Evolutionary conservation across 2,888 invertebrate genomes (phyloP), one percentile per base, ranked within the genome.

Genomic region (Hirtodrosophila trivittata): DNA sequence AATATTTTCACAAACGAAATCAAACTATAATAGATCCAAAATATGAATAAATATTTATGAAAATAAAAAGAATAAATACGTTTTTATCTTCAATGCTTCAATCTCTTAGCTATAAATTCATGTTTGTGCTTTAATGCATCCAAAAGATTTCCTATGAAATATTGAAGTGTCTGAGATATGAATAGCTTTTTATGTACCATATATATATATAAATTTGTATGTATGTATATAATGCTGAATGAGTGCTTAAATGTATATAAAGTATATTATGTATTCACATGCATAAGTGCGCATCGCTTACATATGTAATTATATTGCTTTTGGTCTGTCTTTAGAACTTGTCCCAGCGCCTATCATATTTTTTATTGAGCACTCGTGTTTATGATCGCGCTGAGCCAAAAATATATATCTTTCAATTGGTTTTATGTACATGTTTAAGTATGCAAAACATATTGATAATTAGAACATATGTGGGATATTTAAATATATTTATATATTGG

Each of bases 311-410:
- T 42, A 47, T 62, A 55, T 73, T 76, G 68, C 77, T 51, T 54
- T 58, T 63, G 45, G 51, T 62, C 46, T 50, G 63, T 68, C 45
- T 58, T 69, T 46, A 47, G 38, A 58, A 35, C 18, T 43, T 50
- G 8, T 25, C 16, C 43, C 50, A 30, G 49, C 56, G 16, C 38
- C 25, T 58, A 39, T 63, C 54, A 73, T 52, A 52, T 45, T 33
- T 30, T 46, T 30, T 49, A 14, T 68, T 73, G 74, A 71, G 74
- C 74, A 71, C 62, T 35, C n/a, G 43, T 33, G 54, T 49, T 57
- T 62, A 75, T 56, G 70, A 63, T 33, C 42, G 55, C 62, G 55
- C 74, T 43, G 63, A 65, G 54, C 57, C 57, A 60, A 13, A 69
- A 60, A 37, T 7, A 47, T 49, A 41, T 62, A 25, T 39, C 37